These are phyloP conservation scores for Cavia aperea DNA, from an alignment of 2,113 vertebrate species.

Conservation along the genomic window DNA sequence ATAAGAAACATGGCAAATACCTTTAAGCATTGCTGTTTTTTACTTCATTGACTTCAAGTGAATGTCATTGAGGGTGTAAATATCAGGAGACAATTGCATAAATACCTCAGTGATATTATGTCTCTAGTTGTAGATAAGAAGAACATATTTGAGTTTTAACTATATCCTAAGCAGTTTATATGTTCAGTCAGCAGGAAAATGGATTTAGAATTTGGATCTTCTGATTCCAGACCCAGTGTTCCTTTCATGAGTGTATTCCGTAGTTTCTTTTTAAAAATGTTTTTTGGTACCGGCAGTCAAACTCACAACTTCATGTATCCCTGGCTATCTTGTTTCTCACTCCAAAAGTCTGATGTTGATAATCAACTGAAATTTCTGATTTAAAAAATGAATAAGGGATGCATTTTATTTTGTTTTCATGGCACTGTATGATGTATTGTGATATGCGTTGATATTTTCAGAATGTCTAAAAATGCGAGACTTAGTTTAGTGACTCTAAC, in stretches of 20 bases:
- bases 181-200: constrained; percentile 13
- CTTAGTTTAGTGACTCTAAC: constrained; percentile 34
- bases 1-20: not conserved
- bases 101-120: not conserved
- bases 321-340: not conserved
- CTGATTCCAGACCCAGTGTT: not conserved
- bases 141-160: not conserved
- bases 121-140: constrained; percentile 25
- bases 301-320: too few species aligned
- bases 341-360: constrained; percentile 33
- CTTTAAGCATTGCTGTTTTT: constrained; percentile 9
- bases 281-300: too few species aligned
- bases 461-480: constrained; percentile 43
- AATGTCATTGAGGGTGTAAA: constrained; percentile 5
- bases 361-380: constrained; percentile 37
- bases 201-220: constrained; percentile 10
- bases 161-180: not conserved
- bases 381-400: constrained; percentile 25
- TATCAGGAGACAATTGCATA: not conserved
- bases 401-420: constrained; percentile 41
- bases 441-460: constrained; percentile 43
- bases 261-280: too few species aligned
- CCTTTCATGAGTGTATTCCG: not conserved
- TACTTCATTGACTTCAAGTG: not conserved
- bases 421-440: not conserved